Evolutionary conservation across 2,888 invertebrate genomes (phyloP).

Genomic region (Dendrolimus pini): DNA sequence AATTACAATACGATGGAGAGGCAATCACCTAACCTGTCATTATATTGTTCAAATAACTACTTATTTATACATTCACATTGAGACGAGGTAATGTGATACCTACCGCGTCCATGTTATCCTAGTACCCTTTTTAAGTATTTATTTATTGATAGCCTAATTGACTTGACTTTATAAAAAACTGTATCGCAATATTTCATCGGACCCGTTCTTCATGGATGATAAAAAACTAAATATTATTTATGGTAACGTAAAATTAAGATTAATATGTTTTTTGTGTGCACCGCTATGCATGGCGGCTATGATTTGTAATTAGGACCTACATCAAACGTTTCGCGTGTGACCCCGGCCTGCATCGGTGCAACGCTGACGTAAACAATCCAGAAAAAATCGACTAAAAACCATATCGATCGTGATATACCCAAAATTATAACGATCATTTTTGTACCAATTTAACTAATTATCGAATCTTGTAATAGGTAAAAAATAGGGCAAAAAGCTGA

Average conservation of each 20-base stretch:
- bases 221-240: slow-evolving; percentile 40
- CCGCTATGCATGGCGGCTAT: slow-evolving; percentile 38
- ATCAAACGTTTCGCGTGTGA: slow-evolving; percentile 57
- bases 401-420: background rate
- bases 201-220: slow-evolving; percentile 37
- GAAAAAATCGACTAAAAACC: slow-evolving; percentile 5
- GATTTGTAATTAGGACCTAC: slow-evolving; percentile 60
- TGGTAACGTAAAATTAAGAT: slow-evolving; percentile 58
- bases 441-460: background rate
- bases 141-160: slow-evolving; percentile 53
- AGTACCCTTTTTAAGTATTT: slow-evolving; percentile 35
- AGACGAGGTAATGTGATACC: slow-evolving; percentile 48
- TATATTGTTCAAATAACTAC: slow-evolving; percentile 70
- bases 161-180: slow-evolving; percentile 34
- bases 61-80: slow-evolving; percentile 54
- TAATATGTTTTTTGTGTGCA: slow-evolving; percentile 55
- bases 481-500: background rate
- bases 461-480: background rate
- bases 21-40: slow-evolving; percentile 69
- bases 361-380: slow-evolving; percentile 14
- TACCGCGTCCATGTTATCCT: slow-evolving; percentile 34
- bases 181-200: slow-evolving; percentile 45
- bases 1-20: slow-evolving; percentile 63
- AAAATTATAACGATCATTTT: background rate
- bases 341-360: slow-evolving; percentile 37